A percentile compares a stretch with the other conserved stretches of the same genome.
phyloP scores from a whole-genome alignment of 2,797 vertebrate genomes.

The Helicolenus hilgendorfi region DNA sequence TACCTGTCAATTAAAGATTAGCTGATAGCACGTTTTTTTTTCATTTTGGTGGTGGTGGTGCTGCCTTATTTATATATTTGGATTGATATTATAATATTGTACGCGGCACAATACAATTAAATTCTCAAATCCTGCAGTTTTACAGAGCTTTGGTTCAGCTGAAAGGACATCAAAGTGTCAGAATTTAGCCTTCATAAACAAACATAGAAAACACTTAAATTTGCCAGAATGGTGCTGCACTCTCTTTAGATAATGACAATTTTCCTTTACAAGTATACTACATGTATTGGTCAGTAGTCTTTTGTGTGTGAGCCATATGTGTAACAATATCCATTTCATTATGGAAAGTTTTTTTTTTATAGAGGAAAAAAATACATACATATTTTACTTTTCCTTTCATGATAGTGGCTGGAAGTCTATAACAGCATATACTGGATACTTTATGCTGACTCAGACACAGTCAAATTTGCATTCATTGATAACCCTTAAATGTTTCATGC shows the following conservation, averaged over 20 bases:
- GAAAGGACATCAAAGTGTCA: background rate
- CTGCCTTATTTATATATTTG: background rate
- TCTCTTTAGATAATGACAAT: background rate
- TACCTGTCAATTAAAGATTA: background rate
- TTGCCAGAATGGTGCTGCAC: background rate
- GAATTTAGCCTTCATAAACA: background rate
- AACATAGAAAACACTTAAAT: background rate
- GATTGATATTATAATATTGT: background rate
- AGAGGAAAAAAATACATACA: fast-evolving
- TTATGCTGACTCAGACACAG: background rate
- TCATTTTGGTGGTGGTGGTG: background rate
- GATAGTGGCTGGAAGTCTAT: background rate
- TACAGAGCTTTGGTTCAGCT: background rate
- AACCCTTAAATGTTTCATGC: background rate
- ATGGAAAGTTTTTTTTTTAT: too few relatives aligned
- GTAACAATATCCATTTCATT: background rate
- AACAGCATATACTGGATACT: background rate
- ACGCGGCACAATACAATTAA: background rate
- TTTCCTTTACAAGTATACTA: background rate
- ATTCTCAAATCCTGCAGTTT: background rate
- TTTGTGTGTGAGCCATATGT: background rate
- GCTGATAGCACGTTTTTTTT: background rate
- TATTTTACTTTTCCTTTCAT: background rate
- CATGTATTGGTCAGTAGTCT: background rate
- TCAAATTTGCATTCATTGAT: background rate